Evolutionary conservation across 2,113 vertebrate species (phyloP).

Genomic region (Glaucomys volans): DNA sequence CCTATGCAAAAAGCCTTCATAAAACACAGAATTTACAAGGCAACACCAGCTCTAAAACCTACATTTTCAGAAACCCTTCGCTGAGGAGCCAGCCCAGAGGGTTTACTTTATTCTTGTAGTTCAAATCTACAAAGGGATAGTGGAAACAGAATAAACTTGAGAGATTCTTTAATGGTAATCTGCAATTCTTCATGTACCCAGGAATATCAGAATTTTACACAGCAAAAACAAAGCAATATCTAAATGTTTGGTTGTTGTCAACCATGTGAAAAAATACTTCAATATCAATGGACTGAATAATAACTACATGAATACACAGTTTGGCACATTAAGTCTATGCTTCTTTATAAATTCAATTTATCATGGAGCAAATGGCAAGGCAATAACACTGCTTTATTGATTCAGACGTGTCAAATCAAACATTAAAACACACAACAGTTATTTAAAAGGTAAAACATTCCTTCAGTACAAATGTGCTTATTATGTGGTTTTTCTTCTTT

Average conservation of each 20-base stretch:
- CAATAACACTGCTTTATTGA: neutral
- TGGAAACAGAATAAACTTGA: neutral
- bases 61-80: slow-evolving; percentile 8
- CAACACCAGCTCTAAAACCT: neutral
- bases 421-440: slow-evolving; percentile 40
- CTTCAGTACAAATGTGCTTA: slow-evolving; percentile 50
- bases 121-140: neutral
- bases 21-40: neutral
- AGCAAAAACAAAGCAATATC: slow-evolving; percentile 40
- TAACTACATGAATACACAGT: neutral
- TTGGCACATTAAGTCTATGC: neutral
- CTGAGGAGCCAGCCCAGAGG: neutral
- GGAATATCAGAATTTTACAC: neutral
- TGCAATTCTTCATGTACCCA: neutral
- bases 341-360: slow-evolving; percentile 5
- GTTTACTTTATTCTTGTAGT: neutral
- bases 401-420: slow-evolving; percentile 23
- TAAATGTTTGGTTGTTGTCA: neutral
- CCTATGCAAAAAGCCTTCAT: neutral
- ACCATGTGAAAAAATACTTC: neutral
- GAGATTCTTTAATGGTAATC: neutral
- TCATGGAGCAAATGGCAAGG: slow-evolving; percentile 23
- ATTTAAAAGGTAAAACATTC: slow-evolving; percentile 56
- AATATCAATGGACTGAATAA: neutral
- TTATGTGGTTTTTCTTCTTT: slow-evolving; percentile 63